phyloP scores from a whole-genome alignment of 2,113 vertebrate species.

The Vidua macroura region DNA sequence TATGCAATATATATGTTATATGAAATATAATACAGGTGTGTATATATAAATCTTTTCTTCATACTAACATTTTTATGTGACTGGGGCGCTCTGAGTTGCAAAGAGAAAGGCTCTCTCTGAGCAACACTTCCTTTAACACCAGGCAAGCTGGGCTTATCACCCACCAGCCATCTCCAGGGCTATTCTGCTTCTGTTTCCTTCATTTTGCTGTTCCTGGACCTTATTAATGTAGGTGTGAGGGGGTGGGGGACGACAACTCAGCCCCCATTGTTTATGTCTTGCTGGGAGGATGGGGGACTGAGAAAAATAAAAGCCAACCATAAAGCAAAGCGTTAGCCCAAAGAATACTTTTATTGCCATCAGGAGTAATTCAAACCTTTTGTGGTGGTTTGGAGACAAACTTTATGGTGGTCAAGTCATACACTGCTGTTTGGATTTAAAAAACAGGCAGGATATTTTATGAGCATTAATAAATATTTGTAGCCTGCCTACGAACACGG shows the following conservation, averaged over 20 bases:
- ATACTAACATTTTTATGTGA: background rate
- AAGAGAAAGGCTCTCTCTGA: background rate
- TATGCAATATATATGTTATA: background rate
- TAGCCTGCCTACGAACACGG: background rate
- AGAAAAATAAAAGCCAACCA: slow-evolving; percentile 59
- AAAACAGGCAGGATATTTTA: slow-evolving; percentile 68
- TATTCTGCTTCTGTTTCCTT: background rate
- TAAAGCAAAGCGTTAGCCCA: slow-evolving; percentile 65
- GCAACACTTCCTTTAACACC: background rate
- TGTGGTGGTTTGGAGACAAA: slow-evolving; percentile 65
- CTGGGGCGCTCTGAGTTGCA: background rate
- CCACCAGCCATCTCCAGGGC: background rate
- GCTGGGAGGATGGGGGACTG: background rate
- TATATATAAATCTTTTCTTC: background rate
- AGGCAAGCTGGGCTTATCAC: background rate
- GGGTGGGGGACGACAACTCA: background rate
- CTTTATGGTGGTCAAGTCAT: slow-evolving; percentile 61
- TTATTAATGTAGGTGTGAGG: slow-evolving; percentile 46
- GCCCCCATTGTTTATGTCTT: slow-evolving; percentile 45
- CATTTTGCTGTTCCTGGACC: slow-evolving; percentile 29
- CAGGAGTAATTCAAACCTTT: slow-evolving; percentile 72
- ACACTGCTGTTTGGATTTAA: slow-evolving; percentile 50
- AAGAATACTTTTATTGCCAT: slow-evolving; percentile 71
- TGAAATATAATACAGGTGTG: background rate
- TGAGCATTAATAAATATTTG: slow-evolving; percentile 60